Evolutionary conservation across 2,113 vertebrate genomes (phyloP).

Genomic region (Climacteris rufus): DNA sequence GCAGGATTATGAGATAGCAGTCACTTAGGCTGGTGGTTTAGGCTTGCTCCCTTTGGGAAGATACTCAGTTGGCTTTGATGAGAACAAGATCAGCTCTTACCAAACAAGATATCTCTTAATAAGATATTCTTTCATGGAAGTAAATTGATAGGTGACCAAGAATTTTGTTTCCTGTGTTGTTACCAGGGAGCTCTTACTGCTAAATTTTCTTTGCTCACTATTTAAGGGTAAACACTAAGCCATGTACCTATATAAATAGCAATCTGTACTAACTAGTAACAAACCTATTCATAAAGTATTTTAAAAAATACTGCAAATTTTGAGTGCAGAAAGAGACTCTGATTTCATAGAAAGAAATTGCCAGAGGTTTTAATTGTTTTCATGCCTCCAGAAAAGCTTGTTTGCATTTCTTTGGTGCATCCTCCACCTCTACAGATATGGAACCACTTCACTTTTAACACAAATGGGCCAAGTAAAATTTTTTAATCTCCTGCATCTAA

Average conservation of each 20-base stretch:
- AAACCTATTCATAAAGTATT: not conserved
- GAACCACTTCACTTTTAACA: not conserved
- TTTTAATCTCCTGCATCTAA: not conserved
- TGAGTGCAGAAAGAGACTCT: not conserved
- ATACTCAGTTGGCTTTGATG: not conserved
- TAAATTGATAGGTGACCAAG: not conserved
- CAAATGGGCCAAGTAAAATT: not conserved
- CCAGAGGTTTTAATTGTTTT: not conserved
- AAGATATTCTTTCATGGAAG: not conserved
- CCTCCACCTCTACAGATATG: not conserved
- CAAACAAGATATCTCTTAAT: not conserved
- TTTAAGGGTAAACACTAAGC: not conserved
- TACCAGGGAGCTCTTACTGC: not conserved
- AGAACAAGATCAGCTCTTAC: not conserved
- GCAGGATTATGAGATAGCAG: not conserved
- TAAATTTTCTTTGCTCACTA: not conserved
- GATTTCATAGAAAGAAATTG: not conserved
- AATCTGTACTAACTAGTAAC: not conserved
- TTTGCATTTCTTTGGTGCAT: not conserved
- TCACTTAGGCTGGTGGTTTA: not conserved
- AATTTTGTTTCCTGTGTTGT: not conserved
- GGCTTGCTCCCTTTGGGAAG: not conserved
- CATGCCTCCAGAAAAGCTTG: not conserved
- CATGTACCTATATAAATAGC: fast-evolving
- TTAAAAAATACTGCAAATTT: not conserved